Evolutionary conservation across 2,797 vertebrate species (phyloP).

Genomic region (Clarias platycephalus): DNA sequence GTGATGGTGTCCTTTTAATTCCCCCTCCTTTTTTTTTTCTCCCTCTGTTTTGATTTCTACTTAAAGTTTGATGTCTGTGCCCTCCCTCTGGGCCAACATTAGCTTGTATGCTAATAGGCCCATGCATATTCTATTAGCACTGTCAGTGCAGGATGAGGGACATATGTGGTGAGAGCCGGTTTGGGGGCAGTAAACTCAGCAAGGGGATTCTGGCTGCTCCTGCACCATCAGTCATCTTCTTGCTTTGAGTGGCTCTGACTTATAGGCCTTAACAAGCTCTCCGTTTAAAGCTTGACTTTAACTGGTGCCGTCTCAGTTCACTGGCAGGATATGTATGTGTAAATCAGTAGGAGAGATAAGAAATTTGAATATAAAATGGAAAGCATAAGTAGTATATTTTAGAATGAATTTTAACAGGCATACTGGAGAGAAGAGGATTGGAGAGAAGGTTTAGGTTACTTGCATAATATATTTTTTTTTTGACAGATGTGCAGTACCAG

Average conservation of each 20-base stretch:
- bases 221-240: slow-evolving; percentile 86
- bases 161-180: slow-evolving; percentile 85
- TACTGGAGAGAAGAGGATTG: neutral
- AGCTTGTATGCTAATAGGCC: slow-evolving; percentile 91
- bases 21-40: slow-evolving; percentile 76
- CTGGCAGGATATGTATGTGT: slow-evolving; percentile 21
- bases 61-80: slow-evolving; percentile 92
- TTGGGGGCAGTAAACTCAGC: slow-evolving; percentile 87
- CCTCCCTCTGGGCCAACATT: slow-evolving; percentile 90
- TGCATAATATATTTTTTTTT: neutral
- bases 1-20: slow-evolving; percentile 88
- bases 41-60: slow-evolving; percentile 93
- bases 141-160: slow-evolving; percentile 86
- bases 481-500: neutral
- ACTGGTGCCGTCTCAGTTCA: slow-evolving; percentile 19
- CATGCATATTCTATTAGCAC: slow-evolving; percentile 93
- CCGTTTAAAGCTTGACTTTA: slow-evolving; percentile 42
- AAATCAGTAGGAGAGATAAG: slow-evolving; percentile 13
- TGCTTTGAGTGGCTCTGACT: slow-evolving; percentile 77
- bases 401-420: slow-evolving; percentile 10
- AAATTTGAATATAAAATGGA: neutral
- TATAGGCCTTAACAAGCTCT: slow-evolving; percentile 67
- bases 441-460: neutral
- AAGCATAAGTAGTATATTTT: neutral
- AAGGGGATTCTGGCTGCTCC: slow-evolving; percentile 79